Evolutionary conservation across 2,797 vertebrate genomes (phyloP).

Genomic region (Ambastaia sidthimunki): DNA sequence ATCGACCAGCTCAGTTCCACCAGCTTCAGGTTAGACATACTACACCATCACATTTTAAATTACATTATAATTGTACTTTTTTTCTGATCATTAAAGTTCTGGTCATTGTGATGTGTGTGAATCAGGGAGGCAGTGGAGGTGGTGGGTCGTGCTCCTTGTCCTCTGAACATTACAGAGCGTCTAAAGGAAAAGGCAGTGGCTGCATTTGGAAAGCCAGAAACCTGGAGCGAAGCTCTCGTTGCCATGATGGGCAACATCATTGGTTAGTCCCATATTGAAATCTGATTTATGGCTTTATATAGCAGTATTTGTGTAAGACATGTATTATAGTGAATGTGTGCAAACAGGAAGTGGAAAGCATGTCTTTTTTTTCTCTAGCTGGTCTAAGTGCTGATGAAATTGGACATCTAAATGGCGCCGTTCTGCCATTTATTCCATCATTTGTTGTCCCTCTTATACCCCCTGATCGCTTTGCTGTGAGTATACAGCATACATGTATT

Average conservation of each 20-base stretch:
- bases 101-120: conserved; percentile 16
- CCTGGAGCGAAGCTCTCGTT: conserved; percentile 68
- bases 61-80: background rate
- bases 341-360: background rate
- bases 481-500: too few relatives aligned
- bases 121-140: conserved; percentile 73
- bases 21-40: conserved; percentile 70
- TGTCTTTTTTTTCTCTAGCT: conserved; percentile 61
- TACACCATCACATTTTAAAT: background rate
- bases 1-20: conserved; percentile 59
- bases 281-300: background rate
- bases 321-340: background rate
- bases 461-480: conserved; percentile 66
- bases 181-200: conserved; percentile 65
- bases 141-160: conserved; percentile 63
- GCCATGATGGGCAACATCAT: conserved; percentile 68
- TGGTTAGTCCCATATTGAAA: conserved; percentile 59
- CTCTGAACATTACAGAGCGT: conserved; percentile 35
- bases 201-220: conserved; percentile 60
- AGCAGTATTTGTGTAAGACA: background rate
- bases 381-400: conserved; percentile 66
- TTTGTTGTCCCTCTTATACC: conserved; percentile 66
- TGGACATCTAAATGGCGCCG: conserved; percentile 57
- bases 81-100: background rate
- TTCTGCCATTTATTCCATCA: conserved; percentile 65